A percentile compares a stretch with the other conserved stretches of the same genome.
These are phyloP conservation scores for Acrocyrtus sp. DNA, from an alignment of 2,888 invertebrate species.

Conservation along the genomic window DNA sequence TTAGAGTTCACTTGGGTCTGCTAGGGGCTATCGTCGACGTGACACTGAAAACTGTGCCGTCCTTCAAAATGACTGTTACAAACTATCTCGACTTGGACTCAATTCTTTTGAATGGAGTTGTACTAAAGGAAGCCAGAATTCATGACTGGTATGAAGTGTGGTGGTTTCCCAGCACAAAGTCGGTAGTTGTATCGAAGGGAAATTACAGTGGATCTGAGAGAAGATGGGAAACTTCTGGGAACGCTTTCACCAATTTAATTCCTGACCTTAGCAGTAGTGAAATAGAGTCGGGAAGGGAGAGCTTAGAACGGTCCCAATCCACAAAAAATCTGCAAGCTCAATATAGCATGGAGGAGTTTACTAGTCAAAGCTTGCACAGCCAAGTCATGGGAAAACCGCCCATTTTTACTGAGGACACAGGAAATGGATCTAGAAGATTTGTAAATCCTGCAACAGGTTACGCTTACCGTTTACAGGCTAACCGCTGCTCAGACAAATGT, in stretches of 20 bases:
- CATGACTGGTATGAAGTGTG: slow-evolving; percentile 49
- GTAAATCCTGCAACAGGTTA: slow-evolving; percentile 52
- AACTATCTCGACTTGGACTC: slow-evolving; percentile 33
- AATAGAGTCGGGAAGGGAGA: slow-evolving; percentile 33
- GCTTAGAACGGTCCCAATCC: slow-evolving; percentile 34
- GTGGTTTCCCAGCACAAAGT: slow-evolving; percentile 43
- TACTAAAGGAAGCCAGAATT: slow-evolving; percentile 17
- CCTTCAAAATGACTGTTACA: slow-evolving; percentile 44
- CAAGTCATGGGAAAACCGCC: slow-evolving; percentile 49
- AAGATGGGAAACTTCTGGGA: slow-evolving; percentile 6
- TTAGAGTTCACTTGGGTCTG: slow-evolving; percentile 45
- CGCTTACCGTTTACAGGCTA: slow-evolving; percentile 39
- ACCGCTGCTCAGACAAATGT: slow-evolving; percentile 47
- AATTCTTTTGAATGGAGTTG: slow-evolving; percentile 38
- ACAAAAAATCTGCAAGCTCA: slow-evolving; percentile 35
- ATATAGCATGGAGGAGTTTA: slow-evolving; percentile 44
- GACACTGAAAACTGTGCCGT: slow-evolving; percentile 42
- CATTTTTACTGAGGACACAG: slow-evolving; percentile 37
- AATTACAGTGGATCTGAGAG: slow-evolving; percentile 11
- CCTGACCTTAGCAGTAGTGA: slow-evolving; percentile 41
- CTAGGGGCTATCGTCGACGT: slow-evolving; percentile 47
- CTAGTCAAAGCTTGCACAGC: slow-evolving; percentile 30
- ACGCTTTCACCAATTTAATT: slow-evolving; percentile 47
- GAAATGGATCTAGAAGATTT: slow-evolving; percentile 20
- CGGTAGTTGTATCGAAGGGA: slow-evolving; percentile 43